Percentiles rank a stretch among this genome's conserved stretches.
Evolutionary conservation across 2,113 vertebrate species (phyloP).

Genomic region (Bombycilla garrulus): DNA sequence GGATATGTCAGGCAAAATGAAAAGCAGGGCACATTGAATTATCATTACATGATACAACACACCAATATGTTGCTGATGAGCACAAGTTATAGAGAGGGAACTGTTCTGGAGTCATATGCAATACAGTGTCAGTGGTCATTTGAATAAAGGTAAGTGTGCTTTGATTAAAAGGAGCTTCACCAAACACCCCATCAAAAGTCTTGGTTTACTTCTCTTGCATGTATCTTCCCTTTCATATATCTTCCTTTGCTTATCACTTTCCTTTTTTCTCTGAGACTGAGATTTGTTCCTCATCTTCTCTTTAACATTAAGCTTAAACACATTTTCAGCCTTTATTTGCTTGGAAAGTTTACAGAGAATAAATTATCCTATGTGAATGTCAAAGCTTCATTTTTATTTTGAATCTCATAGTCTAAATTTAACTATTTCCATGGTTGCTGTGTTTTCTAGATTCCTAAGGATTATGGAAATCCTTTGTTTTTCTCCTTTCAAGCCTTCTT

Average conservation of each 20-base stretch:
- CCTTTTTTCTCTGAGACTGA: not conserved
- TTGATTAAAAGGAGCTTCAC: not conserved
- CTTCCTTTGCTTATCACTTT: not conserved
- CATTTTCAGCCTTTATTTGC: not conserved
- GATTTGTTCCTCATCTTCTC: not conserved
- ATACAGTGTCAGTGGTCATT: not conserved
- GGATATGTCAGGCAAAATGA: not conserved
- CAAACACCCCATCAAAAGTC: not conserved
- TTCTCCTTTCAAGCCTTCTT: not conserved
- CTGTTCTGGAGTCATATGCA: not conserved
- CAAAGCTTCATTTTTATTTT: not conserved
- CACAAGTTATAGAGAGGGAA: too few relatives aligned
- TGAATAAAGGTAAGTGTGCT: not conserved
- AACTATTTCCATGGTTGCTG: not conserved
- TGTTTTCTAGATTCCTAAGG: not conserved
- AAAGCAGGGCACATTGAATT: not conserved
- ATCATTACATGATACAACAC: not conserved
- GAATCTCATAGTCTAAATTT: not conserved
- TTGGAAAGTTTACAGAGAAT: not conserved
- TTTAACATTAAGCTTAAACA: not conserved
- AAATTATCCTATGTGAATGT: not conserved
- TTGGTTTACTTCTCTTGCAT: not conserved
- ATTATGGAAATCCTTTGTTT: not conserved
- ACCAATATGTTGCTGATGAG: not conserved
- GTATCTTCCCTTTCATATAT: not conserved